Conservation (phyloP, 2,888 invertebrate genomes). For the Dolomedes plantarius region DNA sequence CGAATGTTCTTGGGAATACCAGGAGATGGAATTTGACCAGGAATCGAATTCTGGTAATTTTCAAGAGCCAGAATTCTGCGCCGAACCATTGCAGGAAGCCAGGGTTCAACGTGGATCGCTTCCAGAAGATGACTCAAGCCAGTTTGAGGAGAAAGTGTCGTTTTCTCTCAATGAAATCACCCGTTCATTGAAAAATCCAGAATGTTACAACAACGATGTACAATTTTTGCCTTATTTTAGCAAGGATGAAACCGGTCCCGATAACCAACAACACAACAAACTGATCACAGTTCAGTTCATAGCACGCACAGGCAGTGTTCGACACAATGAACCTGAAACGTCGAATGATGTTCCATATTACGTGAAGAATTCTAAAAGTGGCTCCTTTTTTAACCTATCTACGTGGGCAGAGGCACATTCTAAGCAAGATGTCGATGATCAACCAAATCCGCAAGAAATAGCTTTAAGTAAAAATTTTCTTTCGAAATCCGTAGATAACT, state of each 20-base stretch:
- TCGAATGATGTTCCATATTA: neutral
- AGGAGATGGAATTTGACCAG: conserved; percentile 58
- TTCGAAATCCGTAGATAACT: conserved; percentile 55
- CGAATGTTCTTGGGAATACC: conserved; percentile 59
- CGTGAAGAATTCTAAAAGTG: neutral
- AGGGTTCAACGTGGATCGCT: neutral
- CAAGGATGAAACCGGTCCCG: neutral
- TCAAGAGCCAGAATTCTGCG: conserved; percentile 31
- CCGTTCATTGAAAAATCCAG: conserved; percentile 8
- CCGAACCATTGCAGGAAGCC: neutral
- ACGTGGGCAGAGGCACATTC: conserved; percentile 58
- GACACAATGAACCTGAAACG: neutral
- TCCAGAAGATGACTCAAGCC: neutral
- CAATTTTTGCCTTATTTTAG: neutral
- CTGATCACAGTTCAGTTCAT: conserved; percentile 49
- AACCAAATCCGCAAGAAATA: neutral
- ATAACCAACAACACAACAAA: neutral
- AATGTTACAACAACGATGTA: conserved; percentile 54
- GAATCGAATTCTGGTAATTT: conserved; percentile 55
- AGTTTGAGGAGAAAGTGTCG: neutral
- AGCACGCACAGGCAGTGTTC: conserved; percentile 1
- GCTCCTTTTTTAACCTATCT: conserved; percentile 42
- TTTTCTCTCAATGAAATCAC: neutral
- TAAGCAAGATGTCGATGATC: neutral
- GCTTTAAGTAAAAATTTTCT: conserved; percentile 2